Evolutionary conservation across 1,140 invertebrate genomes (phyloP).

Genomic region (Stegodyphus mimosarum): DNA sequence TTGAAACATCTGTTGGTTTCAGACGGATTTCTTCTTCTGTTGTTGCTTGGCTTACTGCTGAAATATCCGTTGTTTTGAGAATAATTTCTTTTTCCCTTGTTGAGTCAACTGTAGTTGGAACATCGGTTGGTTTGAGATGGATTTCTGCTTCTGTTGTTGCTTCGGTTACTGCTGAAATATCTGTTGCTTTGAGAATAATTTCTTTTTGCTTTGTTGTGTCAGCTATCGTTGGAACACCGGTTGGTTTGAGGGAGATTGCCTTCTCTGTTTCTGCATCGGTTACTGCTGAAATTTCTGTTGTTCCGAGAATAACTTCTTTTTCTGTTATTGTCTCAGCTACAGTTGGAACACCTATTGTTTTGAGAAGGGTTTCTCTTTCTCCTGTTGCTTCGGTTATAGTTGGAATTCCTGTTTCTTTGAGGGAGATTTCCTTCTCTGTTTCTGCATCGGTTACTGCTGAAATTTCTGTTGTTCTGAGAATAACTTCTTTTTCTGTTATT

Average conservation of each 20-base stretch:
- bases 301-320: background rate
- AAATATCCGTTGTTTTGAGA: background rate
- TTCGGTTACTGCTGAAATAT: constrained; percentile 11
- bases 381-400: background rate
- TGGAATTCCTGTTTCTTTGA: background rate
- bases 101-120: constrained; percentile 3
- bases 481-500: background rate
- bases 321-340: background rate
- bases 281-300: background rate
- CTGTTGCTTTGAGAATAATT: too few species aligned
- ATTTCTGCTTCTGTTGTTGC: constrained; percentile 10
- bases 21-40: background rate
- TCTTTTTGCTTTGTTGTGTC: constrained; percentile 21
- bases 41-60: background rate
- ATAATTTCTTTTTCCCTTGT: constrained; percentile 19
- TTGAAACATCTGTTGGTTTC: constrained; percentile 22
- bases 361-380: background rate
- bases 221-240: constrained; percentile 54
- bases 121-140: constrained; percentile 11
- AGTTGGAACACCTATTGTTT: background rate
- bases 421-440: background rate
- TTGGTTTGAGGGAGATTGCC: background rate
- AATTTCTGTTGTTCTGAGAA: background rate
- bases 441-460: background rate
- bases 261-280: background rate